phyloP scores from a whole-genome alignment of 2,888 invertebrate species.

The Rapana venosa region DNA sequence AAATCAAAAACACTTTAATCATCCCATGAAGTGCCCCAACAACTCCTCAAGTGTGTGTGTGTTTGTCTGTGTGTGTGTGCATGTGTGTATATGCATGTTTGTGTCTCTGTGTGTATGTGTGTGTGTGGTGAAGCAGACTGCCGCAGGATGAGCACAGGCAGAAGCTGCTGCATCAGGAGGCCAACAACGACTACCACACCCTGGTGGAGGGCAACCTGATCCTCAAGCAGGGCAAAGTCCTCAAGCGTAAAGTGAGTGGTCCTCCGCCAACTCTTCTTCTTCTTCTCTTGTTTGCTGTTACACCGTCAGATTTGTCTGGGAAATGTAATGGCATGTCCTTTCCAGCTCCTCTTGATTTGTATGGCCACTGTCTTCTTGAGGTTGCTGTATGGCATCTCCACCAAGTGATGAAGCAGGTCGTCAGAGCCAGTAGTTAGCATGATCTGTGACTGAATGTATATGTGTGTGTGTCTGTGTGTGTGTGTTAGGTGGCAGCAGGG shows the following conservation, averaged over 20 bases:
- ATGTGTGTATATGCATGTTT: too few relatives aligned
- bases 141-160: conserved; percentile 62
- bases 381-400: neutral
- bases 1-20: too few relatives aligned
- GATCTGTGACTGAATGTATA: neutral
- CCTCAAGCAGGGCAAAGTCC: conserved; percentile 94
- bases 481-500: too few relatives aligned
- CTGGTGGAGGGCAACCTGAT: conserved; percentile 95
- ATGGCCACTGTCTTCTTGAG: neutral
- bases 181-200: conserved; percentile 85
- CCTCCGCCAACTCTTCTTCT: neutral
- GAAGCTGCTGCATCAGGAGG: conserved; percentile 71
- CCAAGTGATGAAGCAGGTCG: too few relatives aligned
- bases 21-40: too few relatives aligned
- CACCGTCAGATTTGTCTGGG: too few relatives aligned
- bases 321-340: too few relatives aligned
- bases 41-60: too few relatives aligned
- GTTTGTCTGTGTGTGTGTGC: too few relatives aligned
- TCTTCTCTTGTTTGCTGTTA: too few relatives aligned
- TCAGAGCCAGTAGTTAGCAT: too few relatives aligned
- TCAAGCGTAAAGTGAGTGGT: conserved; percentile 88
- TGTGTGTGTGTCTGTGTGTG: neutral
- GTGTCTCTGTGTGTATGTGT: neutral
- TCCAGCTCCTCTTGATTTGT: too few relatives aligned
- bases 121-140: conserved; percentile 7